phyloP scores from a whole-genome alignment of 2,113 vertebrate genomes.

The Micronycteris hirsuta region DNA sequence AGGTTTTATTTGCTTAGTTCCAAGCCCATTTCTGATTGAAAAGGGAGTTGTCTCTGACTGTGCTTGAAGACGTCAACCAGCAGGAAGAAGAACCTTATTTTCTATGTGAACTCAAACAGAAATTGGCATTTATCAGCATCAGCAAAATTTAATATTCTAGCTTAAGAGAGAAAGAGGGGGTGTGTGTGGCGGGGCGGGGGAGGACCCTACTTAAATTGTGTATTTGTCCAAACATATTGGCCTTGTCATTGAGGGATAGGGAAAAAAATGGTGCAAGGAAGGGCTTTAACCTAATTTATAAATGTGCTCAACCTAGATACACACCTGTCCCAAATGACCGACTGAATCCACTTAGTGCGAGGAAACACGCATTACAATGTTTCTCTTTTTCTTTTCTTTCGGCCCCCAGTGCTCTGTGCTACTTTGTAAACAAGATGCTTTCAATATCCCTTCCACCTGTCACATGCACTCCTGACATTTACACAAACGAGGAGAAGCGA shows the following conservation, averaged over 20 bases:
- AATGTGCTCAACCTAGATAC: slow-evolving; percentile 69
- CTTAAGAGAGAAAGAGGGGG: not conserved
- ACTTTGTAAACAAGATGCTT: slow-evolving; percentile 49
- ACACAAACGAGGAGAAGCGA: slow-evolving; percentile 8
- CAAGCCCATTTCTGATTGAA: not conserved
- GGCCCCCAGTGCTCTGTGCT: not conserved
- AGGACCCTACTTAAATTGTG: not conserved
- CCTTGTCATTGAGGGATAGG: slow-evolving; percentile 1
- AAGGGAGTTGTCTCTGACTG: not conserved
- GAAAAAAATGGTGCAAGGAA: not conserved
- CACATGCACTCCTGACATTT: not conserved
- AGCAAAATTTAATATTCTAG: not conserved
- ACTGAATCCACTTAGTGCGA: not conserved
- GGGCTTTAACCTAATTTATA: slow-evolving; percentile 69
- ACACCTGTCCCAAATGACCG: slow-evolving; percentile 65
- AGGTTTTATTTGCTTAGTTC: not conserved
- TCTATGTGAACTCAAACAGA: not conserved
- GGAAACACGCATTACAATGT: not conserved
- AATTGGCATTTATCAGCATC: not conserved
- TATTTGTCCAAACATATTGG: slow-evolving; percentile 21
- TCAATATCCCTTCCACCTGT: slow-evolving; percentile 42
- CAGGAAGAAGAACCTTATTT: slow-evolving; percentile 2
- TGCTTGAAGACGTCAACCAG: not conserved
- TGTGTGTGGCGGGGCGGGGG: not conserved
- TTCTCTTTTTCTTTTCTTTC: not conserved